A percentile compares a stretch with the other conserved stretches of the same genome.
Evolutionary conservation across 2,113 vertebrate genomes (phyloP).

Genomic region (Cercocebus atys): DNA sequence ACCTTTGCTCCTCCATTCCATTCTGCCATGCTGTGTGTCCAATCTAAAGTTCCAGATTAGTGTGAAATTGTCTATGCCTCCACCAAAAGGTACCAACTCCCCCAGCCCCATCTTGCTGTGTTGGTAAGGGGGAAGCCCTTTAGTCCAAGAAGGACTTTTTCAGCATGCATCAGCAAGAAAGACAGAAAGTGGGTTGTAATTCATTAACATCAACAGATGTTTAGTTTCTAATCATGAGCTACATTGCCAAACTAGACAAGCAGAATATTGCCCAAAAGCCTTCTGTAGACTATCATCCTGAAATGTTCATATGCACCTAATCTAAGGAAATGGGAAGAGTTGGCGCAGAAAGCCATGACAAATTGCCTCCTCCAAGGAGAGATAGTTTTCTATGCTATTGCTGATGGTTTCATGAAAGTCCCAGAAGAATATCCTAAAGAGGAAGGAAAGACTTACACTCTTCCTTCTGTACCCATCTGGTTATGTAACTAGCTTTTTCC

Average conservation of each 20-base stretch:
- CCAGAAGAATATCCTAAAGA: neutral
- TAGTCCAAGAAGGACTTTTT: neutral
- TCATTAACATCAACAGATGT: neutral
- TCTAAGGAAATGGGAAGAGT: neutral
- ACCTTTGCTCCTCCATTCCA: neutral
- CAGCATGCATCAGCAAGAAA: neutral
- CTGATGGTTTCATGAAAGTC: neutral
- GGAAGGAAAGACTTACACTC: neutral
- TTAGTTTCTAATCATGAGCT: neutral
- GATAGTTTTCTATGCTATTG: neutral
- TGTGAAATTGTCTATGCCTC: neutral
- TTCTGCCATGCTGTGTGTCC: neutral
- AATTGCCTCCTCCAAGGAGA: neutral
- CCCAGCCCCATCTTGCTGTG: neutral
- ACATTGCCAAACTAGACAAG: neutral
- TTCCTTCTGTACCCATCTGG: neutral
- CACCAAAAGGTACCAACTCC: neutral
- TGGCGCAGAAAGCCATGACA: no score
- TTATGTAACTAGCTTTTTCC: neutral
- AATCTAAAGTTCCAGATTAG: neutral
- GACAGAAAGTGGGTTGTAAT: neutral
- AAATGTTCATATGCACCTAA: neutral
- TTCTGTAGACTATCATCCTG: neutral
- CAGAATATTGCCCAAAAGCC: neutral
- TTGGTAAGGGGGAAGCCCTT: neutral